phyloP scores from a whole-genome alignment of 92 coral and sea anemone genomes.

The Ricordea florida region DNA sequence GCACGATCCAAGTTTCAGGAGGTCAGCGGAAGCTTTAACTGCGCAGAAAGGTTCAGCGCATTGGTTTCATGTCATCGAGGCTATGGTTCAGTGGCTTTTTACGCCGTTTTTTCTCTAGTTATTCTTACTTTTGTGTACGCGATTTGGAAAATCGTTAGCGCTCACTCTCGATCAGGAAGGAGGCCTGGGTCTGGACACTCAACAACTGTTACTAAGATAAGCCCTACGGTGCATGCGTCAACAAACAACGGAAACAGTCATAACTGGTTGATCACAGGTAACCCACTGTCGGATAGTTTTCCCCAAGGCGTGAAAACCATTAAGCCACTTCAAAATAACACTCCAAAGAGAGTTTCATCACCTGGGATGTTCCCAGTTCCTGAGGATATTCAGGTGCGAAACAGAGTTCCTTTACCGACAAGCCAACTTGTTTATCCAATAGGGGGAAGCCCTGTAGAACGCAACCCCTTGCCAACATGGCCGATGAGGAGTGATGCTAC shows the following conservation, averaged over 20 bases:
- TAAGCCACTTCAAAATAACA: neutral
- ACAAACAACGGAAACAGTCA: conserved; percentile 12
- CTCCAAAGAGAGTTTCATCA: neutral
- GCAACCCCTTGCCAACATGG: conserved; percentile 4
- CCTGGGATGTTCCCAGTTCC: conserved; percentile 2
- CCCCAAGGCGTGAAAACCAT: neutral
- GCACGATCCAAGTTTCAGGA: conserved; percentile 22
- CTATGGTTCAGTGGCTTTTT: conserved; percentile 90
- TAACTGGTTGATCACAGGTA: conserved; percentile 11
- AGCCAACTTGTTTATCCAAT: neutral
- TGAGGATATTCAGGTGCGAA: neutral
- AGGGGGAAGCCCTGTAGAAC: neutral
- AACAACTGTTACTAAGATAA: conserved; percentile 49
- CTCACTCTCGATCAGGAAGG: conserved; percentile 83
- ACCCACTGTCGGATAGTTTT: neutral
- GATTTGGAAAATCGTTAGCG: conserved; percentile 93
- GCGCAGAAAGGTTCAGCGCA: conserved; percentile 75
- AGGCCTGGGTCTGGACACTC: conserved; percentile 72
- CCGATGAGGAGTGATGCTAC: neutral
- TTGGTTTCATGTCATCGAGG: conserved; percentile 89
- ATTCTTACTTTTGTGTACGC: conserved; percentile 80
- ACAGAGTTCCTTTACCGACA: conserved; percentile 1
- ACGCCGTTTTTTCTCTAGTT: conserved; percentile 78
- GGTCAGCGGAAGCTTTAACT: conserved; percentile 51
- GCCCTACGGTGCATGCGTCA: conserved; percentile 65